phyloP scores from a whole-genome alignment of 2,797 vertebrate genomes.

The Tapera naevia region DNA sequence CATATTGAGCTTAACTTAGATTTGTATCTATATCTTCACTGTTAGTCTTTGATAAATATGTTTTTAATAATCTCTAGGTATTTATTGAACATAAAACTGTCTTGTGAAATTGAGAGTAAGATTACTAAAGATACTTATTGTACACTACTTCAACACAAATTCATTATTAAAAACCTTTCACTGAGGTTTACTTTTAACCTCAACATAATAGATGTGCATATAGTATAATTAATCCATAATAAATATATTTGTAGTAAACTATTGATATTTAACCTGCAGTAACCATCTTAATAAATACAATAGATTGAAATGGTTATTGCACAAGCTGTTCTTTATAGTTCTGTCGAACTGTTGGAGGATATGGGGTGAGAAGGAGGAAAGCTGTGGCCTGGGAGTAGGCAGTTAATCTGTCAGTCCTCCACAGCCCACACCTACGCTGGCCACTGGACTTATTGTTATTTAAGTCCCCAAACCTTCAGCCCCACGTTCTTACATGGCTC shows the following conservation, averaged over 20 bases:
- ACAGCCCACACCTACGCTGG: not conserved
- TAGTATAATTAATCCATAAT: slow-evolving; percentile 37
- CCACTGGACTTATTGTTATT: not conserved
- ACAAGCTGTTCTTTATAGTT: not conserved
- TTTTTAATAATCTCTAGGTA: slow-evolving; percentile 78
- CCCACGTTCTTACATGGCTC: not conserved
- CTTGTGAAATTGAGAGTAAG: slow-evolving; percentile 56
- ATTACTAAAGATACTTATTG: slow-evolving; percentile 58
- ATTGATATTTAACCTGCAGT: slow-evolving; percentile 68
- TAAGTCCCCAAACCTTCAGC: not conserved
- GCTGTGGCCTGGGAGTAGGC: not conserved
- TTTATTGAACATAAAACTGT: slow-evolving; percentile 78
- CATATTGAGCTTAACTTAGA: slow-evolving; percentile 72
- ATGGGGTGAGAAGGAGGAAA: not conserved
- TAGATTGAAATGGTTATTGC: slow-evolving; percentile 31
- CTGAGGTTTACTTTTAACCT: slow-evolving; percentile 44
- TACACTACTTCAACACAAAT: slow-evolving; percentile 34
- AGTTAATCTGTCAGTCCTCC: not conserved
- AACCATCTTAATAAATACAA: slow-evolving; percentile 58
- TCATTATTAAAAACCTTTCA: slow-evolving; percentile 61
- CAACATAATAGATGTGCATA: not conserved
- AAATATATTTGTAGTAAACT: slow-evolving; percentile 62
- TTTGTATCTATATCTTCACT: slow-evolving; percentile 74
- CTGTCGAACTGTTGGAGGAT: not conserved
- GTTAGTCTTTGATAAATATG: slow-evolving; percentile 81